Evolutionary conservation across 2,113 vertebrate genomes (phyloP).

Genomic region (Cisticola juncidis): DNA sequence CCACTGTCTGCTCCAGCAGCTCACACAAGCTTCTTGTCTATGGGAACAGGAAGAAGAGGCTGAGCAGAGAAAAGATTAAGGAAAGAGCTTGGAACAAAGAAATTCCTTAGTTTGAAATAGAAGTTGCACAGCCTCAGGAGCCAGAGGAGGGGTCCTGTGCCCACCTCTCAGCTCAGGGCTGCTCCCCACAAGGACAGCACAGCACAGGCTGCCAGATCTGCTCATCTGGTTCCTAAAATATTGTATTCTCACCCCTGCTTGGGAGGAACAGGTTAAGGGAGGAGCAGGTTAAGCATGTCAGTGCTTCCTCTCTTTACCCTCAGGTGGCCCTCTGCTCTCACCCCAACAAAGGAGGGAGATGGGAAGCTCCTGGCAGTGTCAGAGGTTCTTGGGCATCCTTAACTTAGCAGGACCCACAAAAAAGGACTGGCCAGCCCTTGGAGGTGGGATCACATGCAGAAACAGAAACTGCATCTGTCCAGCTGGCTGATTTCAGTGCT

Average conservation of each 20-base stretch:
- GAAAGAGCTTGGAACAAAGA: neutral
- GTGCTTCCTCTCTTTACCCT: neutral
- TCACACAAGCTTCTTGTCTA: neutral
- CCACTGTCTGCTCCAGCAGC: neutral
- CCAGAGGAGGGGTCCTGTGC: neutral
- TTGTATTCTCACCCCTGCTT: neutral
- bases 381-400: neutral
- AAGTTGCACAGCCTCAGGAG: neutral
- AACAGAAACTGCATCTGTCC: neutral
- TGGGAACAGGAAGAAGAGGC: neutral
- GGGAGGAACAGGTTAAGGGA: neutral
- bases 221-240: neutral
- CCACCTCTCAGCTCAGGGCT: neutral
- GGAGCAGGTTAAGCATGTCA: neutral
- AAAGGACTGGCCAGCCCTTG: neutral
- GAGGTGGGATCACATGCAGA: neutral
- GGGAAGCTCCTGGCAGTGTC: neutral
- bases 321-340: neutral
- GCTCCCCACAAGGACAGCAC: accelerated
- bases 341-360: neutral
- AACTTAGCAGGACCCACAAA: neutral
- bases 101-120: neutral
- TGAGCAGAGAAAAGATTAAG: accelerated
- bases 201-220: neutral
- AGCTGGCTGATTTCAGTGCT: neutral